These are phyloP conservation scores for Thinocorus orbignyianus DNA, from an alignment of 2,113 vertebrate genomes.

Conservation along the genomic window DNA sequence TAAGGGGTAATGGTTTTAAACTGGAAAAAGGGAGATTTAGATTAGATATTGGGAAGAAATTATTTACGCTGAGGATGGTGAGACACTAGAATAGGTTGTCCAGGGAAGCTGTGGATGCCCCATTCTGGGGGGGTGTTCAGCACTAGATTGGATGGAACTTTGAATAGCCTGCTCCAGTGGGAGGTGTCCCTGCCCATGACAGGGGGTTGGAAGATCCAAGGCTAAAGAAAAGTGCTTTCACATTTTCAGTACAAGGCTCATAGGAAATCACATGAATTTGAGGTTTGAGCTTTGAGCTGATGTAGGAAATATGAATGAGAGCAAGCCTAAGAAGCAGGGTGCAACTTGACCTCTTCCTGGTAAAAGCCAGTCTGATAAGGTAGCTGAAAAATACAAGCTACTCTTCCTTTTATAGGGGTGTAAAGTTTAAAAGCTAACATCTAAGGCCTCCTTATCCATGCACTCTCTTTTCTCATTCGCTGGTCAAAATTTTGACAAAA, in stretches of 20 bases:
- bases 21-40: neutral
- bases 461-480: neutral
- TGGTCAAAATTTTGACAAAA: neutral
- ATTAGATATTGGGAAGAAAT: neutral
- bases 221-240: neutral
- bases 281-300: neutral
- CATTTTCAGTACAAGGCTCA: neutral
- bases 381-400: neutral
- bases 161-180: too few relatives aligned
- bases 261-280: accelerated
- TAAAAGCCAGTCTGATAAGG: neutral
- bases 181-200: neutral
- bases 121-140: neutral
- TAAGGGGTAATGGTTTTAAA: neutral
- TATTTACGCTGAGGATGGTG: neutral
- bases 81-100: neutral
- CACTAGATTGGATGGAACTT: too few relatives aligned
- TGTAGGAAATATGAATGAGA: neutral
- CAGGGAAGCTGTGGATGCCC: neutral
- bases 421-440: neutral
- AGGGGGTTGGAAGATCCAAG: neutral
- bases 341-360: neutral
- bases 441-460: neutral
- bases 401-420: neutral
- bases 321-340: neutral